Percentiles rank a stretch among this genome's conserved stretches.
Conservation (phyloP, 2,113 vertebrate genomes). For the Etheostoma spectabile region DNA sequence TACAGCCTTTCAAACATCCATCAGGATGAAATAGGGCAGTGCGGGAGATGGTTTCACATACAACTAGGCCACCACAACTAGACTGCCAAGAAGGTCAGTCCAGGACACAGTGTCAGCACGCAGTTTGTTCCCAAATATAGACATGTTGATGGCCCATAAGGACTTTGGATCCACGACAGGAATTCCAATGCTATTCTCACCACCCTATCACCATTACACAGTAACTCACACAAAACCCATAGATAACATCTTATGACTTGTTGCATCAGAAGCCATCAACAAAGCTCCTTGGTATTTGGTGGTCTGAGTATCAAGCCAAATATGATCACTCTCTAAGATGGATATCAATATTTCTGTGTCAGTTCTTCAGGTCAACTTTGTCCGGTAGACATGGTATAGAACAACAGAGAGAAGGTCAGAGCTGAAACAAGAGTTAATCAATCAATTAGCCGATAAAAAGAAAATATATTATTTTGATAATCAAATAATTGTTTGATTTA, state of each 20-base stretch:
- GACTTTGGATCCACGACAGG: conserved; percentile 46
- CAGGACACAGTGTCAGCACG: conserved; percentile 6
- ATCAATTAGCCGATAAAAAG: not conserved
- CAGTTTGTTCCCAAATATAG: conserved; percentile 58
- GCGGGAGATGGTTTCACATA: conserved; percentile 30
- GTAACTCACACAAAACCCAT: conserved; percentile 10
- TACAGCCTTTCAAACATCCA: conserved; percentile 14
- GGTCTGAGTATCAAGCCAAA: conserved; percentile 17
- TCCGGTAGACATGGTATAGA: not conserved
- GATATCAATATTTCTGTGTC: not conserved
- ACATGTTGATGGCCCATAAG: conserved; percentile 24
- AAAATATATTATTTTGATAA: not conserved
- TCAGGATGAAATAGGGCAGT: conserved; percentile 15
- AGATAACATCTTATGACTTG: conserved; percentile 33
- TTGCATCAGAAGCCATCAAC: conserved; percentile 54
- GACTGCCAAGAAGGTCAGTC: not conserved
- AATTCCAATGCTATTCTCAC: conserved; percentile 26
- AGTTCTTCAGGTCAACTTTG: not conserved
- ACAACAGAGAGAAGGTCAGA: not conserved
- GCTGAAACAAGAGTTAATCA: not conserved
- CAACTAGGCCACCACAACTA: conserved; percentile 43
- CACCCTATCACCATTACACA: conserved; percentile 38
- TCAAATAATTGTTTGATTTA: not conserved
- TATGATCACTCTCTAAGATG: conserved; percentile 13
- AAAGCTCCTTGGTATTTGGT: conserved; percentile 21